Conservation (phyloP, 2,113 vertebrate genomes). For the Oreocharis arfaki region DNA sequence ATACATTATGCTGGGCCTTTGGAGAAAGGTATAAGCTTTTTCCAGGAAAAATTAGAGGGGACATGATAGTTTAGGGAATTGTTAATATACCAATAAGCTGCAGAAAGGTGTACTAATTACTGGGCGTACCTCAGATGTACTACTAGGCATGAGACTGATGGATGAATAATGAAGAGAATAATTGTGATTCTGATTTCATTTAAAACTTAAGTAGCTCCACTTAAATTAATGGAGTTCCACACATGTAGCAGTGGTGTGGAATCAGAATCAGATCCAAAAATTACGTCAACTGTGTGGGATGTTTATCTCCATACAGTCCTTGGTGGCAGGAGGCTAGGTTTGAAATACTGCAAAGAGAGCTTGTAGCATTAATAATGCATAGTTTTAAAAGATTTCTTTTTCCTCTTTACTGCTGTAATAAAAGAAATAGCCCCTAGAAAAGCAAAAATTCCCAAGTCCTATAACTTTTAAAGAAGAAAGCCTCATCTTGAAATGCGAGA, state of each 20-base stretch:
- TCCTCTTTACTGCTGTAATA: neutral
- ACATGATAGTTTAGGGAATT: conserved; percentile 17
- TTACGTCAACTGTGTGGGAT: neutral
- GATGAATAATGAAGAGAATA: conserved; percentile 15
- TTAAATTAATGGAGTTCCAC: neutral
- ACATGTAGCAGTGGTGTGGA: neutral
- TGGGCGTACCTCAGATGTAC: neutral
- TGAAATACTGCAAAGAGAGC: neutral
- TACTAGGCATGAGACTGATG: neutral
- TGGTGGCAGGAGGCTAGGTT: neutral
- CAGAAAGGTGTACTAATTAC: conserved; percentile 40
- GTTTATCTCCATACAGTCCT: neutral
- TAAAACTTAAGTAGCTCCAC: neutral
- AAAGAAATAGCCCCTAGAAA: conserved; percentile 16
- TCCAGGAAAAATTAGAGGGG: neutral
- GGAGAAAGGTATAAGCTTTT: neutral
- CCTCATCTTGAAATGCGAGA: neutral
- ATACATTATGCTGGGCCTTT: neutral
- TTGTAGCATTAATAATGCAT: conserved; percentile 1
- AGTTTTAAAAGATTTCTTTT: conserved; percentile 3
- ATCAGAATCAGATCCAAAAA: neutral
- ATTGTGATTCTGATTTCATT: conserved; percentile 28
- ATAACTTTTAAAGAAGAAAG: neutral
- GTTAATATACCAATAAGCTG: conserved; percentile 40
- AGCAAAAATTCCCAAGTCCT: neutral